A percentile compares a stretch with the other conserved stretches of the same genome.
These are phyloP conservation scores for Sepiola atlantica DNA, from an alignment of 2,888 invertebrate species.

Conservation along the genomic window DNA sequence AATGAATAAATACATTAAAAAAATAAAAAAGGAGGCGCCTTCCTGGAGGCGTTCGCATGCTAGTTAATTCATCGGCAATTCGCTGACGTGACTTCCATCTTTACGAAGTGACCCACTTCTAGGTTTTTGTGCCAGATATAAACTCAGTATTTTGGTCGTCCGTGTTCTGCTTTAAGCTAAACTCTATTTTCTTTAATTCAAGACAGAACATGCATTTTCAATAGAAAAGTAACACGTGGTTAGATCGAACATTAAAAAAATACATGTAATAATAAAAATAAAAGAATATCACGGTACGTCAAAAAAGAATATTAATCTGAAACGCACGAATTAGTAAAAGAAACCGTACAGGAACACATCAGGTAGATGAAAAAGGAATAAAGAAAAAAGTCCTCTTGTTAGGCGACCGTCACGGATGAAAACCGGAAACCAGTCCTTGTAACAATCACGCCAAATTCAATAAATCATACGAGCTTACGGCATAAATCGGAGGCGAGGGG, in stretches of 20 bases:
- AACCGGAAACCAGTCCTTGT: background rate
- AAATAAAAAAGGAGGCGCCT: no score
- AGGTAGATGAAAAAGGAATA: background rate
- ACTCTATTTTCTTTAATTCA: background rate
- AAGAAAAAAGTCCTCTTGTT: background rate
- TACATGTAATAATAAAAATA: background rate
- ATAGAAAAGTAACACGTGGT: background rate
- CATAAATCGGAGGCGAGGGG: background rate
- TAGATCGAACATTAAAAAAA: background rate
- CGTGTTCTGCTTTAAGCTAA: no score
- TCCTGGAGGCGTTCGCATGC: no score
- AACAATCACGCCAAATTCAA: constrained; percentile 16
- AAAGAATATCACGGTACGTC: no score
- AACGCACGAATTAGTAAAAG: background rate
- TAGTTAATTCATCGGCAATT: background rate
- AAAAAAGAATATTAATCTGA: background rate
- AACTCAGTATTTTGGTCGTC: background rate
- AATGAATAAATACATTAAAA: no score
- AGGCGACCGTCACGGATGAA: background rate
- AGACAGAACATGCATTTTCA: background rate
- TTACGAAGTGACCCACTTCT: background rate
- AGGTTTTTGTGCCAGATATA: no score
- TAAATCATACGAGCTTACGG: background rate
- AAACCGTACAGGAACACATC: no score
- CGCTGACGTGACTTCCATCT: background rate